phyloP scores from a whole-genome alignment of 2,888 invertebrate genomes.

The Eulithis testata region DNA sequence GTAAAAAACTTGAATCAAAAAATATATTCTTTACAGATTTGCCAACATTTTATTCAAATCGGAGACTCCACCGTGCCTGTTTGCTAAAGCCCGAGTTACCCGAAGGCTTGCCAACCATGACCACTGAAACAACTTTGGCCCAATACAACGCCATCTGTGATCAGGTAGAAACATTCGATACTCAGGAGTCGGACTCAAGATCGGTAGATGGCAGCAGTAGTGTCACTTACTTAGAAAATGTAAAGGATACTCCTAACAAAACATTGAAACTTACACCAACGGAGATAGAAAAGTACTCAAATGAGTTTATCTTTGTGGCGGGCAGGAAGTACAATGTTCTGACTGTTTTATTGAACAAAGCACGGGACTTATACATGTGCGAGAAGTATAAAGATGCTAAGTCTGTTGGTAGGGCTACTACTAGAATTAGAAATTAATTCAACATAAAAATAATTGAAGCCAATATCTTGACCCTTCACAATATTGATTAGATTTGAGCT shows the following conservation, averaged over 20 bases:
- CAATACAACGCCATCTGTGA: slow-evolving; percentile 55
- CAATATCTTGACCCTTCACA: no score
- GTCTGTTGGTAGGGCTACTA: slow-evolving; percentile 58
- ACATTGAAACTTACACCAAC: slow-evolving; percentile 50
- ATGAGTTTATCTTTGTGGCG: slow-evolving; percentile 48
- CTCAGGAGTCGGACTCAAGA: slow-evolving; percentile 19
- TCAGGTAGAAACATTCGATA: slow-evolving; percentile 1
- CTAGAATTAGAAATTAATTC: slow-evolving; percentile 17
- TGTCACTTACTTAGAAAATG: slow-evolving; percentile 42
- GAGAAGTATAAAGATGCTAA: slow-evolving; percentile 56
- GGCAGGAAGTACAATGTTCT: slow-evolving; percentile 57
- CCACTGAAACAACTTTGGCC: slow-evolving; percentile 38
- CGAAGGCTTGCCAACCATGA: slow-evolving; percentile 46
- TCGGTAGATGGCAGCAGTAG: slow-evolving; percentile 57
- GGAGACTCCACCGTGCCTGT: slow-evolving; percentile 56
- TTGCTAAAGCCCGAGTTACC: slow-evolving; percentile 53
- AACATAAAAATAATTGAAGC: no score
- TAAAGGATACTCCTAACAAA: slow-evolving; percentile 8
- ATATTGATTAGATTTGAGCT: no score
- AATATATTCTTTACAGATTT: slow-evolving; percentile 49
- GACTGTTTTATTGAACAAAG: slow-evolving; percentile 59
- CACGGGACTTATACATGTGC: slow-evolving; percentile 59
- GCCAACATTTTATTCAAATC: slow-evolving; percentile 48
- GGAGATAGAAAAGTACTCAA: slow-evolving; percentile 59
- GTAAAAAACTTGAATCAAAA: no score